These are phyloP conservation scores for Anas bernieri DNA, from an alignment of 2,797 vertebrate genomes.

Conservation along the genomic window DNA sequence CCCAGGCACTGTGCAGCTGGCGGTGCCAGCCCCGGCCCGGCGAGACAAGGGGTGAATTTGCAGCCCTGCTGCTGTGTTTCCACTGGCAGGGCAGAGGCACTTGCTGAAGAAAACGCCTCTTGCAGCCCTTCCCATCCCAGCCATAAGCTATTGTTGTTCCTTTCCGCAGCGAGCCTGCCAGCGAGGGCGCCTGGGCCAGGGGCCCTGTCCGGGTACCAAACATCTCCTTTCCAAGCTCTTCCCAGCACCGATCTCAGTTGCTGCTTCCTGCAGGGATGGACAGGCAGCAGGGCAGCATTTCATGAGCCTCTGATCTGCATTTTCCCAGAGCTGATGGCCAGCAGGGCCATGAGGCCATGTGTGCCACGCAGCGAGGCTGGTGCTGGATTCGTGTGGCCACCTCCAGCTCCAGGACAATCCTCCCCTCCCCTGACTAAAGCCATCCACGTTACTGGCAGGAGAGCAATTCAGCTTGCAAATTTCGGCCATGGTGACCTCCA, in stretches of 20 bases:
- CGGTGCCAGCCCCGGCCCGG: neutral
- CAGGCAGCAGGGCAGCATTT: neutral
- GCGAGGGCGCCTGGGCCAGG: neutral
- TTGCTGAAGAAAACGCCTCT: neutral
- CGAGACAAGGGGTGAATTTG: fast-evolving
- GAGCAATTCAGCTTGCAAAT: neutral
- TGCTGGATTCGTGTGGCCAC: neutral
- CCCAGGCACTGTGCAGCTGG: neutral
- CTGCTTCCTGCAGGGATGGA: neutral
- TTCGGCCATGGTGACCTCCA: neutral
- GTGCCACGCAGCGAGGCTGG: neutral
- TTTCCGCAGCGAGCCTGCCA: fast-evolving
- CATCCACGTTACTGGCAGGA: neutral
- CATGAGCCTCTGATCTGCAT: neutral
- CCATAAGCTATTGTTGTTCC: fast-evolving
- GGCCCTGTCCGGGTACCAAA: neutral
- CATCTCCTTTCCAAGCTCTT: neutral
- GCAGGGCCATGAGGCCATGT: too few relatives aligned
- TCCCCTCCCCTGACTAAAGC: neutral
- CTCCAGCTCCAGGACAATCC: neutral
- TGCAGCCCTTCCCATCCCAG: neutral
- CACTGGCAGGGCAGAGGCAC: neutral
- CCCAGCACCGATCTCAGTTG: fast-evolving
- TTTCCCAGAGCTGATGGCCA: neutral
- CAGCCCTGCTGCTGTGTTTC: neutral